phyloP scores from a whole-genome alignment of 2,797 vertebrate species.

The Scolopax rusticola region DNA sequence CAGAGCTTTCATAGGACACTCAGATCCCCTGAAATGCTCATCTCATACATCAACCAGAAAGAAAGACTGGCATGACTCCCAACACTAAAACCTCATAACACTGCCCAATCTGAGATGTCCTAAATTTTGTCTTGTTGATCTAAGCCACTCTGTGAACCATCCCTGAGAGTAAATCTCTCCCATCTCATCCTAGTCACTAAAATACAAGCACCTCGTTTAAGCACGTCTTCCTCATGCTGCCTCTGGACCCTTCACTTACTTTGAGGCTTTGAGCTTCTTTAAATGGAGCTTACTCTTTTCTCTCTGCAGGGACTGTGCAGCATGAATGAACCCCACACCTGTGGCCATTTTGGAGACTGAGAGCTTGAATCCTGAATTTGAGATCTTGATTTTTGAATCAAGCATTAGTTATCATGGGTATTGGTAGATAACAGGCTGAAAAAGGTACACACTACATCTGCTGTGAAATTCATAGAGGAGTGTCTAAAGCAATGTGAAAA shows the following conservation, averaged over 20 bases:
- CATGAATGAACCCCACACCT: neutral
- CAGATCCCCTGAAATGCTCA: neutral
- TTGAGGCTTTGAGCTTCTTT: neutral
- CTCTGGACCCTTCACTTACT: neutral
- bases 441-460: neutral
- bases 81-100: neutral
- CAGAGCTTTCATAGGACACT: neutral
- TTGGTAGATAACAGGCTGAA: neutral
- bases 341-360: neutral
- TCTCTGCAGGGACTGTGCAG: neutral
- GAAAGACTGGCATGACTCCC: neutral
- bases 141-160: neutral
- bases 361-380: neutral
- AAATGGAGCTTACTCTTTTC: neutral
- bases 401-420: neutral
- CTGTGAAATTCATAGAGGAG: neutral
- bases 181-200: neutral
- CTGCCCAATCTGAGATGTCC: neutral
- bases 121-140: neutral
- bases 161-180: accelerated
- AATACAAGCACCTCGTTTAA: neutral
- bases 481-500: neutral
- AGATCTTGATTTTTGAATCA: neutral
- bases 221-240: neutral
- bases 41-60: neutral